Evolutionary conservation across 2,113 vertebrate species (phyloP).

Genomic region (Cheilinus undulatus): DNA sequence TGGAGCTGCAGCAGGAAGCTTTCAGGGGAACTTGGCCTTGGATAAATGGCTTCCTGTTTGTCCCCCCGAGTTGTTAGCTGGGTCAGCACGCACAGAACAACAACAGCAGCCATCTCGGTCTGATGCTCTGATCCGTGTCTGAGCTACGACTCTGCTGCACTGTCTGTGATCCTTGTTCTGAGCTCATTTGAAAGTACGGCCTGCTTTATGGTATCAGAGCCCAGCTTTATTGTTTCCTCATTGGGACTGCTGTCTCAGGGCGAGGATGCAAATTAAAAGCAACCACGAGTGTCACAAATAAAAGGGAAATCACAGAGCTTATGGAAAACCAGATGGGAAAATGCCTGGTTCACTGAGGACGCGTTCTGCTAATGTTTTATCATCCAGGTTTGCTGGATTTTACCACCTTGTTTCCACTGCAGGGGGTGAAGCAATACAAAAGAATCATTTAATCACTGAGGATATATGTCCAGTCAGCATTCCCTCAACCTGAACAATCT

Average conservation of each 20-base stretch:
- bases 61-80: constrained; percentile 53
- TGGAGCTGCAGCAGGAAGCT: constrained; percentile 51
- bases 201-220: not conserved
- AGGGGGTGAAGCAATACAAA: too few species aligned
- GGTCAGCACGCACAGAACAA: constrained; percentile 59
- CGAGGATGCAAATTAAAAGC: constrained; percentile 14
- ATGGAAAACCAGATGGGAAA: constrained; percentile 4
- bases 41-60: constrained; percentile 77
- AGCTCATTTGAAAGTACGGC: constrained; percentile 9
- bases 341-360: constrained; percentile 11
- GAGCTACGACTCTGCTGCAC: constrained; percentile 26
- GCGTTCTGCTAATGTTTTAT: constrained; percentile 4
- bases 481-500: too few species aligned
- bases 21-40: constrained; percentile 59
- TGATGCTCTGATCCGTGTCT: constrained; percentile 29
- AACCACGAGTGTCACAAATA: constrained; percentile 19
- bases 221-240: constrained; percentile 50
- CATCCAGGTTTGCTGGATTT: not conserved
- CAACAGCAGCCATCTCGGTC: constrained; percentile 34
- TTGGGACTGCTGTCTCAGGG: not conserved
- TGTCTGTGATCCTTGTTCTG: constrained; percentile 9
- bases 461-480: too few species aligned
- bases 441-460: too few species aligned
- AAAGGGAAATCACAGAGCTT: not conserved
- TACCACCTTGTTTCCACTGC: not conserved